A percentile compares a stretch with the other conserved stretches of the same genome.
Conservation (phyloP, 2,113 vertebrate genomes). For the Cynopterus brachyotis region DNA sequence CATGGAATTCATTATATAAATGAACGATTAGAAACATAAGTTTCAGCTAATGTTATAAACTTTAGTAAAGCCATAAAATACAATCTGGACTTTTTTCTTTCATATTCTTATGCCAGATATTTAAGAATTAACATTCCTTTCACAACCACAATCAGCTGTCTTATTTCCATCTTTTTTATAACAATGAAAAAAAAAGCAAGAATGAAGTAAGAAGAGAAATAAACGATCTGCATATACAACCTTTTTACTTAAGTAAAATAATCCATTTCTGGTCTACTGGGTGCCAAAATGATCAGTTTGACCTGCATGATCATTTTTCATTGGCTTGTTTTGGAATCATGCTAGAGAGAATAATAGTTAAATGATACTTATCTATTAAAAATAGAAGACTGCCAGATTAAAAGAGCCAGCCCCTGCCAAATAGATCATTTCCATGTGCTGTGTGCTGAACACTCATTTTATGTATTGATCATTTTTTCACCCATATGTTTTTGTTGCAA, state of each 20-base stretch:
- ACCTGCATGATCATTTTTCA: background rate
- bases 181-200: background rate
- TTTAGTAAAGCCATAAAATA: background rate
- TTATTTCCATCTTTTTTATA: background rate
- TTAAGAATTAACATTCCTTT: background rate
- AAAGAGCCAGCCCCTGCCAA: background rate
- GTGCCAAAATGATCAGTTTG: conserved; percentile 39
- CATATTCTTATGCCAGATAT: background rate
- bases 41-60: background rate
- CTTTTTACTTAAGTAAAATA: conserved; percentile 35
- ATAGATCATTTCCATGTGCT: background rate
- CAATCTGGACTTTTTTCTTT: background rate
- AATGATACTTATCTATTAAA: conserved; percentile 53
- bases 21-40: background rate
- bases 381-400: conserved; percentile 41
- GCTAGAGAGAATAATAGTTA: conserved; percentile 14
- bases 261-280: conserved; percentile 12
- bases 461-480: background rate
- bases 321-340: conserved; percentile 41
- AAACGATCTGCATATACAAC: background rate
- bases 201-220: background rate
- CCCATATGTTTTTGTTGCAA: background rate
- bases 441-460: conserved; percentile 30
- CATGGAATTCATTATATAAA: background rate
- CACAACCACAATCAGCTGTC: background rate